Percentiles rank a stretch among this genome's conserved stretches.
Conservation (phyloP, 1,140 invertebrate genomes). For the Hycleus phaleratus region DNA sequence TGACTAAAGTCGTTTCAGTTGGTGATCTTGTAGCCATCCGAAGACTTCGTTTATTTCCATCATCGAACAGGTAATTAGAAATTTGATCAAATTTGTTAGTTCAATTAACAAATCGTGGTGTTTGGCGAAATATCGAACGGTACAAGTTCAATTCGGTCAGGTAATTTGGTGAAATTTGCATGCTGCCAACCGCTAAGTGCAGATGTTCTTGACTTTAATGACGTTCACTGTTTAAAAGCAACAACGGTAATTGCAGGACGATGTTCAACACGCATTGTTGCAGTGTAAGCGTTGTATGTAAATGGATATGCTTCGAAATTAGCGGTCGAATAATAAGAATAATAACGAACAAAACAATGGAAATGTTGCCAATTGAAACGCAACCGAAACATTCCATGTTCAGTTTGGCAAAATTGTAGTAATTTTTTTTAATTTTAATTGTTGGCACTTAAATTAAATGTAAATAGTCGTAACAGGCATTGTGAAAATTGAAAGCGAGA, state of each 20-base stretch:
- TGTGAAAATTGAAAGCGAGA: too few relatives aligned
- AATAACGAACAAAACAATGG: too few relatives aligned
- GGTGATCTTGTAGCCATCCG: constrained; percentile 1
- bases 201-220: constrained; percentile 14
- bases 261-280: constrained; percentile 16
- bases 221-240: constrained; percentile 9
- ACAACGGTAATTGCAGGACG: constrained; percentile 9
- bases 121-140: too few relatives aligned
- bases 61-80: too few relatives aligned
- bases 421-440: too few relatives aligned
- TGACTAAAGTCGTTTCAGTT: constrained; percentile 5
- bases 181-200: constrained; percentile 11
- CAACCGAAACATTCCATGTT: too few relatives aligned
- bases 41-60: not conserved
- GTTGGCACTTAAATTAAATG: not conserved
- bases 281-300: constrained; percentile 3
- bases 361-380: too few relatives aligned
- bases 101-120: too few relatives aligned
- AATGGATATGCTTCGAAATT: too few relatives aligned
- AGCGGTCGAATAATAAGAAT: too few relatives aligned
- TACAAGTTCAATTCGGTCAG: not conserved
- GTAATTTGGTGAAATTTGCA: constrained; percentile 18
- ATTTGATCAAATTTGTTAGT: too few relatives aligned
- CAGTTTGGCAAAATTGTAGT: too few relatives aligned
- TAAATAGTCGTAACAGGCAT: not conserved